Conservation (phyloP, 2,113 vertebrate genomes). For the Chloropsis cyanopogon region DNA sequence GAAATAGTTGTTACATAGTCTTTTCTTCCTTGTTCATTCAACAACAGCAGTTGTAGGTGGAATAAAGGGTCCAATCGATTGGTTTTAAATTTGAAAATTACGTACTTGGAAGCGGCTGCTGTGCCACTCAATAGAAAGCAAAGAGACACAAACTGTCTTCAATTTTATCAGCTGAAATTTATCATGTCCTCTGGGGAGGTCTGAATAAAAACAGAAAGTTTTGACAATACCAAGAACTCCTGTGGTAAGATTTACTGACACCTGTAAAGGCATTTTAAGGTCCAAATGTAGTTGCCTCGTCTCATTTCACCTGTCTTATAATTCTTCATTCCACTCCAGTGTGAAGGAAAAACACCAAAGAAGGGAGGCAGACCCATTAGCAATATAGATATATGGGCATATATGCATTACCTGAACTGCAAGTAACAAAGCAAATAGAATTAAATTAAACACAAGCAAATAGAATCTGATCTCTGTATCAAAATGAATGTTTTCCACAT, state of each 20-base stretch:
- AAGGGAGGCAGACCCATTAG: neutral
- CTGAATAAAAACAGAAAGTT: slow-evolving; percentile 60
- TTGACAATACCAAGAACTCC: slow-evolving; percentile 30
- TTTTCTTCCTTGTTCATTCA: slow-evolving; percentile 73
- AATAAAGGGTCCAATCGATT: slow-evolving; percentile 85
- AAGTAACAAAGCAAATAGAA: neutral
- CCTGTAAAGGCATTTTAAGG: slow-evolving; percentile 56
- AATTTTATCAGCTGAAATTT: slow-evolving; percentile 47
- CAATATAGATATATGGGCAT: neutral
- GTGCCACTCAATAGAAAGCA: slow-evolving; percentile 74
- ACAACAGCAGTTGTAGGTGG: slow-evolving; percentile 73
- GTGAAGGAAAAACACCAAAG: neutral
- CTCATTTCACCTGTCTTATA: slow-evolving; percentile 24
- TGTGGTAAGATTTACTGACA: slow-evolving; percentile 42
- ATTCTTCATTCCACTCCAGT: neutral
- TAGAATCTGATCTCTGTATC: neutral
- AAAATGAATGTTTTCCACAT: neutral
- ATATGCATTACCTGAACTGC: neutral
- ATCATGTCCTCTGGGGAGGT: slow-evolving; percentile 11
- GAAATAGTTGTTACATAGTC: slow-evolving; percentile 68
- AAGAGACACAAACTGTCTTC: slow-evolving; percentile 65
- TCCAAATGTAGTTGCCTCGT: neutral
- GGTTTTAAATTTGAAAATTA: slow-evolving; percentile 89
- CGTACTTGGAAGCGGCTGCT: slow-evolving; percentile 78
- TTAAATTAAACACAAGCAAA: neutral